Conservation (phyloP, 2,797 vertebrate genomes). For the Acanthopagrus latus region DNA sequence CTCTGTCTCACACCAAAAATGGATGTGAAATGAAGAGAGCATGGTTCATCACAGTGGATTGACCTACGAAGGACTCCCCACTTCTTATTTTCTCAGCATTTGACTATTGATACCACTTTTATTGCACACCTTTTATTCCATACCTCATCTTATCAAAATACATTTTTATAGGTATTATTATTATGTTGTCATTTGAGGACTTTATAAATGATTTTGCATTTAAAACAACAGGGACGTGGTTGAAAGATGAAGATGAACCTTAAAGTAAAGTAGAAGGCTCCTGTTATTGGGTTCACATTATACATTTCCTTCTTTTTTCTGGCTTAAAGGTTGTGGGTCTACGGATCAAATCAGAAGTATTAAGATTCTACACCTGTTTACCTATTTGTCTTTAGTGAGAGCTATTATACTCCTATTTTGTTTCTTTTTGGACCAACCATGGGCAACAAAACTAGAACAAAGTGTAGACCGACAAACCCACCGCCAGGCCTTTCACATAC, state of each 20-base stretch:
- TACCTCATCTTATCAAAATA: not conserved
- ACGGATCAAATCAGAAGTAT: too few relatives aligned
- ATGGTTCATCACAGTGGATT: not conserved
- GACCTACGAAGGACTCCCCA: not conserved
- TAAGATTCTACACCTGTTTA: too few relatives aligned
- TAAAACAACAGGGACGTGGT: not conserved
- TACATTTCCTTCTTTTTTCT: not conserved
- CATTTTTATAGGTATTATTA: not conserved
- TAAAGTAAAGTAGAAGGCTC: too few relatives aligned
- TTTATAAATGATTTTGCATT: not conserved
- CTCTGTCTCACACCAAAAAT: slow-evolving; percentile 53
- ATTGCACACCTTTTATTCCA: too few relatives aligned
- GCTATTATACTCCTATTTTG: too few relatives aligned
- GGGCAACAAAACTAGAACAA: not conserved
- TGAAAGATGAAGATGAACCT: too few relatives aligned
- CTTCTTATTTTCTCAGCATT: not conserved
- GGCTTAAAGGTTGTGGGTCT: not conserved
- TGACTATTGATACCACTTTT: not conserved
- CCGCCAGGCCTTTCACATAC: not conserved
- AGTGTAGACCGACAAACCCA: not conserved
- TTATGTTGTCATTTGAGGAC: not conserved
- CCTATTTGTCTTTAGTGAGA: not conserved
- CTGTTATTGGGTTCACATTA: too few relatives aligned
- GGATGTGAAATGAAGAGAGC: slow-evolving; percentile 25
- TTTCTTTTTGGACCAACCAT: not conserved